These are phyloP conservation scores for Peromyscus maniculatus DNA, from an alignment of 2,113 vertebrate species.

Conservation along the genomic window DNA sequence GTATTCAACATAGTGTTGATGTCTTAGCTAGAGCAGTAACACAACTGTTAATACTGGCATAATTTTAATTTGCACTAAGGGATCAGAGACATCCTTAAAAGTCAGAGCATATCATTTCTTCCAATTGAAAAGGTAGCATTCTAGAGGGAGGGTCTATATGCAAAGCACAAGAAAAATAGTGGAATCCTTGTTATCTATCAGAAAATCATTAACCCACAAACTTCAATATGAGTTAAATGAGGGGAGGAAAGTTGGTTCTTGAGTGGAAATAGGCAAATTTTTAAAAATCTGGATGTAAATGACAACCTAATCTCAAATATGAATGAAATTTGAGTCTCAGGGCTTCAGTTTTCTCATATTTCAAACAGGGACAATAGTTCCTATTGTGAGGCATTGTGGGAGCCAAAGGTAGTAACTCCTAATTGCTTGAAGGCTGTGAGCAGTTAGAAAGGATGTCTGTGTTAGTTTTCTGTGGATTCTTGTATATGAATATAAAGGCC, in stretches of 20 bases:
- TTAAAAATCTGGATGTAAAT: background rate
- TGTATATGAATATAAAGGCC: background rate
- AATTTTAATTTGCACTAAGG: background rate
- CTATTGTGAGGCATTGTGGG: background rate
- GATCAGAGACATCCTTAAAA: background rate
- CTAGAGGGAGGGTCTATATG: background rate
- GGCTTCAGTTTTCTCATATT: slow-evolving; percentile 35
- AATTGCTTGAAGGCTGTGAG: background rate
- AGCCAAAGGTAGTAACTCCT: background rate
- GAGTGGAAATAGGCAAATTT: background rate
- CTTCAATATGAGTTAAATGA: background rate
- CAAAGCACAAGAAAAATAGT: background rate
- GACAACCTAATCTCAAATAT: background rate
- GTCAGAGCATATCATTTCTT: background rate
- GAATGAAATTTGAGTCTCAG: background rate
- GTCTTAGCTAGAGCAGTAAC: background rate
- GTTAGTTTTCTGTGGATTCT: background rate
- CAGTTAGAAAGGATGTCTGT: background rate
- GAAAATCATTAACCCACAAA: background rate
- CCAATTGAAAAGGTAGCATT: background rate
- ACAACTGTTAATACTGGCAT: background rate
- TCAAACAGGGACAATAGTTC: background rate
- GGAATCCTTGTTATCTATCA: background rate
- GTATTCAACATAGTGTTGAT: background rate
- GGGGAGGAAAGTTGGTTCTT: background rate